Base-by-base conservation (phyloP, 2,797 vertebrate genomes). In the Sebastes itinus region DNA sequence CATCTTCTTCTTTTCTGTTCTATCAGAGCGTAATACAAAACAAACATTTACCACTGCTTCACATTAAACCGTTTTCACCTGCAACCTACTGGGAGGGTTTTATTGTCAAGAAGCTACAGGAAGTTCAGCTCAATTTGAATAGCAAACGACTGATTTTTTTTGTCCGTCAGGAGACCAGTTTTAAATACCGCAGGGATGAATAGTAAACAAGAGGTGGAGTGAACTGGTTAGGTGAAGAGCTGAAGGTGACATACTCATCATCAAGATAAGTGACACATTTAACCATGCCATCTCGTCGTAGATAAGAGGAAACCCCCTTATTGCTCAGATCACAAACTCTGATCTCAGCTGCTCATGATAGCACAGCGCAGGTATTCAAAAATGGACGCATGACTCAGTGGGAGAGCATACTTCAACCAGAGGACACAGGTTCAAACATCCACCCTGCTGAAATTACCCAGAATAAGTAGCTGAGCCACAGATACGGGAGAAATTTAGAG, bases 1-100 rank as follows among this genome's bases (percentile, higher is more conserved):
- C 54, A 72, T 80, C 28, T 59, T 38, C 42, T 18, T 72, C 76
- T 65, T 73, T 77, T 38, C 52, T 73, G 25, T 59, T n/a, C 38
- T 83, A 70, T 85, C 77, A 72, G 35, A 74, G 72, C 52, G 12
- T 60, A n/a, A 42, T n/a, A 78, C 55, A 72, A 78, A 69, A 63
- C 22, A 65, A 87, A 77, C 71, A 75, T 74, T 49, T 49, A 56
- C 42, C 11, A 46, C 66, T 23, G 58, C 58, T 42, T 78, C 20
- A 67, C 20, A 23, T 38, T 42, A 32, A 80, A 80, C 18, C 4
- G 4, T 76, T 58, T 67, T 60, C 32, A 67, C 55, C 25, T 49
- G 27, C 25, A 71, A 38, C 55, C 49, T 59, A 42, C 28, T 54
- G 30, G 14, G 54, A 23, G n/a, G 30, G 18, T 72, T 72, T 83